Conservation (phyloP, 2,888 invertebrate species). For the Acrobasis repandana region DNA sequence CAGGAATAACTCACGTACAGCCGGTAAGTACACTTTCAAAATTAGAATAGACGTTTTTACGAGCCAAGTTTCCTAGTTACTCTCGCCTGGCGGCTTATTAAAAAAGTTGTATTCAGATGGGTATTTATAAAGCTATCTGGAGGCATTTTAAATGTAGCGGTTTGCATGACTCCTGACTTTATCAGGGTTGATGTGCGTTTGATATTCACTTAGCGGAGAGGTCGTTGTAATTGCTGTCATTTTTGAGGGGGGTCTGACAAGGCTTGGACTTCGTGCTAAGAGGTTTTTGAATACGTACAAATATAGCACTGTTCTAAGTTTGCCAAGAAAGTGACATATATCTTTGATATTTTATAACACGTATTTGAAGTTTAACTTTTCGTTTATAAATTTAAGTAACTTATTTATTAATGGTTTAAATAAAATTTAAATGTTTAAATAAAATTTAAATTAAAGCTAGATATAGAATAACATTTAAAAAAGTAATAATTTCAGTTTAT, state of each 20-base stretch:
- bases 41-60: conserved; percentile 27
- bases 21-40: conserved; percentile 9
- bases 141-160: conserved; percentile 15
- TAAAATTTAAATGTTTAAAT: no score
- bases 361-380: no score
- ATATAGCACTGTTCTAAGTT: background rate
- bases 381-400: no score
- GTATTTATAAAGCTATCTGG: conserved; percentile 16
- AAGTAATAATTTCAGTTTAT: no score
- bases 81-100: conserved; percentile 28
- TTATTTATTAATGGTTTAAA: no score
- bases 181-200: conserved; percentile 15
- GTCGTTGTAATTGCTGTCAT: conserved; percentile 18
- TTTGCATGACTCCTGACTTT: conserved; percentile 17
- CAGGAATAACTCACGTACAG: conserved; percentile 2
- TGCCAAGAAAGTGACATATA: background rate
- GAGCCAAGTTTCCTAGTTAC: conserved; percentile 31
- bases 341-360: background rate
- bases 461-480: no score
- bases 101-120: conserved; percentile 28
- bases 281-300: background rate
- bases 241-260: conserved; percentile 16
- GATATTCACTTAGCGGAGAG: conserved; percentile 18
- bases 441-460: no score
- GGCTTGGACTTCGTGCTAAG: background rate